Conservation (phyloP, 2,888 invertebrate genomes). For the Pammene aurita region DNA sequence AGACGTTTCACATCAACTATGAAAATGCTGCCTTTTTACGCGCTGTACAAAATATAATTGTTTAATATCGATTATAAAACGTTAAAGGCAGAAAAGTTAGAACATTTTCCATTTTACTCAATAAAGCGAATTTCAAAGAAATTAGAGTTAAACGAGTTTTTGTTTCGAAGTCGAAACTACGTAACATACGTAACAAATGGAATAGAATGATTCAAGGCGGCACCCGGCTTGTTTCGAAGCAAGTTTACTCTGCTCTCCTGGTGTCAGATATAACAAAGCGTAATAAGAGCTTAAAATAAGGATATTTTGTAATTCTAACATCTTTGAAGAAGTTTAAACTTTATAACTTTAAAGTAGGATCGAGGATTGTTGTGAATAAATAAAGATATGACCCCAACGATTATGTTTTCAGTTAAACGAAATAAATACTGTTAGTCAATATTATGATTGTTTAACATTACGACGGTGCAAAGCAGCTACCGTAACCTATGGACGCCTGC, state of each 20-base stretch:
- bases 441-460: too few relatives aligned
- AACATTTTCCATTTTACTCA: constrained; percentile 15
- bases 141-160: constrained; percentile 37
- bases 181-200: constrained; percentile 38
- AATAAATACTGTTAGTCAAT: too few relatives aligned
- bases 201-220: constrained; percentile 34
- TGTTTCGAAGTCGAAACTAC: constrained; percentile 28
- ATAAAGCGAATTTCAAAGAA: constrained; percentile 30
- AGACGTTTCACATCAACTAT: constrained; percentile 13
- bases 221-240: constrained; percentile 8
- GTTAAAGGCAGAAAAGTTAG: background rate
- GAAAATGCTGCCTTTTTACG: constrained; percentile 12
- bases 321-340: background rate
- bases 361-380: too few relatives aligned
- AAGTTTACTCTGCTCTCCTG: background rate
- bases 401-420: too few relatives aligned
- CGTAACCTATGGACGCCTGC: too few relatives aligned
- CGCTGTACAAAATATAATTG: background rate
- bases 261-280: constrained; percentile 5
- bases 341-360: too few relatives aligned
- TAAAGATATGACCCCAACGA: too few relatives aligned
- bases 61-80: constrained; percentile 17
- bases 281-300: background rate
- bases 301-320: background rate
- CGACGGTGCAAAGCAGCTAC: too few relatives aligned